phyloP scores from a whole-genome alignment of 1,140 invertebrate genomes.

The Aphelinus atriplicis region DNA sequence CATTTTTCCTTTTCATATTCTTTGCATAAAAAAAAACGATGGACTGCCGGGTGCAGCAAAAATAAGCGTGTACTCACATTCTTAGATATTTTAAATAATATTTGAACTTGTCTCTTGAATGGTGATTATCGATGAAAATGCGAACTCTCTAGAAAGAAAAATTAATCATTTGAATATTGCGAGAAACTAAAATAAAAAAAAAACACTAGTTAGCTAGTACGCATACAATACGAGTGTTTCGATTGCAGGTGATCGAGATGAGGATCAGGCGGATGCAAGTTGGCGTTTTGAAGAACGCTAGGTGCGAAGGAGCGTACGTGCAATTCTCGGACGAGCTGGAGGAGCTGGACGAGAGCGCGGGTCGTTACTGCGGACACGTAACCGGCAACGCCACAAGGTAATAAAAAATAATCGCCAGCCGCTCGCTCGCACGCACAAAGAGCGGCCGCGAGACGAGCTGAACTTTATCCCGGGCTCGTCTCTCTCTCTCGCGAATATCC shows the following conservation, averaged over 20 bases:
- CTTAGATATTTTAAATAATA: too few relatives aligned
- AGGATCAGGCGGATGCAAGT: slow-evolving; percentile 56
- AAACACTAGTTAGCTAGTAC: too few relatives aligned
- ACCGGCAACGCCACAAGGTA: slow-evolving; percentile 57
- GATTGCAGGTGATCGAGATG: slow-evolving; percentile 53
- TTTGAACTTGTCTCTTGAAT: too few relatives aligned
- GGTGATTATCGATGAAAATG: too few relatives aligned
- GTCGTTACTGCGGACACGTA: slow-evolving; percentile 58
- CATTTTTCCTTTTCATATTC: too few relatives aligned
- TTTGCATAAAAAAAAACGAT: too few relatives aligned
- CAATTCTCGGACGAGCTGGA: slow-evolving; percentile 54
- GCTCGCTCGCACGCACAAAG: slow-evolving; percentile 1
- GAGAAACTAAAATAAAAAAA: too few relatives aligned
- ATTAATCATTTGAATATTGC: too few relatives aligned
- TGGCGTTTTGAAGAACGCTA: slow-evolving; percentile 54
- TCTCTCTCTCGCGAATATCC: not conserved
- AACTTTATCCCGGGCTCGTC: not conserved
- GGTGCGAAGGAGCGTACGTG: slow-evolving; percentile 56
- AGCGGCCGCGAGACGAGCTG: not conserved
- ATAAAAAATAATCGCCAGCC: slow-evolving; percentile 31
- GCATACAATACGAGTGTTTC: too few relatives aligned
- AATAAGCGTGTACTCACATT: too few relatives aligned
- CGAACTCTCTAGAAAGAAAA: too few relatives aligned
- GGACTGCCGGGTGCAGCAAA: too few relatives aligned
- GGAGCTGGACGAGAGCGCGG: slow-evolving; percentile 49